phyloP scores from a whole-genome alignment of 2,888 invertebrate genomes.

The Acronicta leporina region DNA sequence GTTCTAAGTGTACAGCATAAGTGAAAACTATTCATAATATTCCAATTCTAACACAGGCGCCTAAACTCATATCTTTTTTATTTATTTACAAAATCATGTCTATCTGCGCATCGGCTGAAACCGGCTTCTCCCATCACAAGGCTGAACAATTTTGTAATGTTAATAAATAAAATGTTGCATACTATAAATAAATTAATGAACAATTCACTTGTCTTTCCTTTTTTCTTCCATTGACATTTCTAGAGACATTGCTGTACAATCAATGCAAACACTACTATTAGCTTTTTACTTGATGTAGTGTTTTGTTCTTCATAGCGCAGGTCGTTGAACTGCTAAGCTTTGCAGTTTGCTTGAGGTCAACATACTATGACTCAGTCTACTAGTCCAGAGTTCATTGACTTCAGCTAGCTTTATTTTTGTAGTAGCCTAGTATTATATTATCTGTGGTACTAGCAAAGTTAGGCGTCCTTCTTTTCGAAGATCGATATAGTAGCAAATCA shows the following conservation, averaged over 20 bases:
- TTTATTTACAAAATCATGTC: conserved; percentile 86
- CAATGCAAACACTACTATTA: too few relatives aligned
- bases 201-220: conserved; percentile 60
- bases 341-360: neutral
- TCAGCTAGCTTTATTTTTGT: too few relatives aligned
- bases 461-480: too few relatives aligned
- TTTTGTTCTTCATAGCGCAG: too few relatives aligned
- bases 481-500: too few relatives aligned
- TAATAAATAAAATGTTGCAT: conserved; percentile 77
- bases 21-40: conserved; percentile 76
- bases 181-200: conserved; percentile 84
- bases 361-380: too few relatives aligned
- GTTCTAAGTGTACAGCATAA: conserved; percentile 90
- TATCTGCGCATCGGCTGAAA: conserved; percentile 69
- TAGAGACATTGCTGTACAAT: too few relatives aligned
- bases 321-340: neutral
- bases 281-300: too few relatives aligned
- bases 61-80: conserved; percentile 78
- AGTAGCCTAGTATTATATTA: too few relatives aligned
- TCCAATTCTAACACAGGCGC: conserved; percentile 74
- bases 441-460: too few relatives aligned
- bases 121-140: conserved; percentile 84
- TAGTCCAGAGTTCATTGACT: too few relatives aligned
- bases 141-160: conserved; percentile 87
- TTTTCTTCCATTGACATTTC: neutral